Evolutionary conservation across 2,797 vertebrate species (phyloP), one percentile per base, ranked within the genome.

Genomic region (Crocodylus rhombifer): DNA sequence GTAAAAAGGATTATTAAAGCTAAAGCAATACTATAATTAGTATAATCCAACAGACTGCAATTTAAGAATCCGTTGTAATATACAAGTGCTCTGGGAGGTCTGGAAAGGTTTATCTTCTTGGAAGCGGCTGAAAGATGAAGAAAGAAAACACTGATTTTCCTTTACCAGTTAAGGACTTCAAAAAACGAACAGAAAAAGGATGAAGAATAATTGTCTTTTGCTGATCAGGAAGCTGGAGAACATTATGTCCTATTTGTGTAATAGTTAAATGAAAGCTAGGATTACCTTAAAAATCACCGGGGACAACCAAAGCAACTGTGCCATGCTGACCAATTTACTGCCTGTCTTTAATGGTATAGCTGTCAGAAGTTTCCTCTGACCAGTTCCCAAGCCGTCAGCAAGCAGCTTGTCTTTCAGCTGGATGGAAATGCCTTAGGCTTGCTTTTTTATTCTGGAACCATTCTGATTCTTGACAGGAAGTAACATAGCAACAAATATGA

Each of bases 71-170:
- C 78, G 77, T 86, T 77, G 84, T 62, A 89, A 91, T 67, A 91
- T 30, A 86, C 42, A 95, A 92, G 83, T 69, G 88, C 30, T 82
- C 16, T 55, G 74, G 42, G 80, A 94, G 85, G 89, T 93, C 96
- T 94, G 93, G 58, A 63, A 90, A 91, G 79, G 80, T 89, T 92
- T 85, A 81, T 62, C 80, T 82, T 77, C 87, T 89, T 92, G 89
- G 92, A 92, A 28, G 21, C 94, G 55, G 58, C 89, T 75, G 33
- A 80, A 77, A 94, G 62, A 94, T 51, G 60, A 55, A 91, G 71
- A 93, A 79, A 90, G 57, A 91, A 91, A 92, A 63, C 76, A 83
- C 58, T 88, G 82, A 91, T 87, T 55, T 36, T 56, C 71, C 61
- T 82, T 80, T 60, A 51, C 88, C 78, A 88, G n/a, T 69, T 87